Percentiles rank a stretch among this genome's conserved stretches.
Conservation (phyloP, 1,140 invertebrate genomes). For the Drosophila paulistorum region DNA sequence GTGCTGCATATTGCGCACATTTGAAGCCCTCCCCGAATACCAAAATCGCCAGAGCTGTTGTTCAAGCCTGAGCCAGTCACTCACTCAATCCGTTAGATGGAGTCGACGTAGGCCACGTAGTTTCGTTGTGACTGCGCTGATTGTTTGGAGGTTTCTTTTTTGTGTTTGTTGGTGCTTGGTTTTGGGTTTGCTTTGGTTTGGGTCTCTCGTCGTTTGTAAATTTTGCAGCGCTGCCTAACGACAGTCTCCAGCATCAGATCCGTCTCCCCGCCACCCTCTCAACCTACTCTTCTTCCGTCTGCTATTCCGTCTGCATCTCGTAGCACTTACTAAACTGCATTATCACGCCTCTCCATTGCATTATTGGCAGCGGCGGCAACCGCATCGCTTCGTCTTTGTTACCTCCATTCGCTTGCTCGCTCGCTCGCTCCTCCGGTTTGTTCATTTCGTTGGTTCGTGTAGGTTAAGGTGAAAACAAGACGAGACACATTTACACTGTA, state of each 20-base stretch:
- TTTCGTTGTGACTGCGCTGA: constrained; percentile 56
- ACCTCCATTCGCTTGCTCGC: constrained; percentile 16
- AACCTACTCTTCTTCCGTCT: neutral
- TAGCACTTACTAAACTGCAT: constrained; percentile 79
- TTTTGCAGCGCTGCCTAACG: constrained; percentile 52
- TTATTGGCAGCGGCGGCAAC: constrained; percentile 70
- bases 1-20: constrained; percentile 77
- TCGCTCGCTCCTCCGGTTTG: constrained; percentile 18
- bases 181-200: neutral
- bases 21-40: constrained; percentile 32
- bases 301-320: constrained; percentile 12
- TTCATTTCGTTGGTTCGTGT: constrained; percentile 37
- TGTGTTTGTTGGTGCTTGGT: too few relatives aligned
- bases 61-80: constrained; percentile 50
- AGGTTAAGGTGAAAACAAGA: constrained; percentile 77
- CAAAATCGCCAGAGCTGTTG: constrained; percentile 53
- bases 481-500: constrained; percentile 15
- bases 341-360: constrained; percentile 79
- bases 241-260: constrained; percentile 41
- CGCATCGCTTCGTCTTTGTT: constrained; percentile 5
- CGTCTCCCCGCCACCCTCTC: neutral
- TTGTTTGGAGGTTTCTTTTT: constrained; percentile 30
- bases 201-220: constrained; percentile 29
- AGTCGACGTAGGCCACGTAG: constrained; percentile 59
- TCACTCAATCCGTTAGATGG: constrained; percentile 75